phyloP scores from a whole-genome alignment of 1,140 invertebrate species.

The Neoseiulus cucumeris region DNA sequence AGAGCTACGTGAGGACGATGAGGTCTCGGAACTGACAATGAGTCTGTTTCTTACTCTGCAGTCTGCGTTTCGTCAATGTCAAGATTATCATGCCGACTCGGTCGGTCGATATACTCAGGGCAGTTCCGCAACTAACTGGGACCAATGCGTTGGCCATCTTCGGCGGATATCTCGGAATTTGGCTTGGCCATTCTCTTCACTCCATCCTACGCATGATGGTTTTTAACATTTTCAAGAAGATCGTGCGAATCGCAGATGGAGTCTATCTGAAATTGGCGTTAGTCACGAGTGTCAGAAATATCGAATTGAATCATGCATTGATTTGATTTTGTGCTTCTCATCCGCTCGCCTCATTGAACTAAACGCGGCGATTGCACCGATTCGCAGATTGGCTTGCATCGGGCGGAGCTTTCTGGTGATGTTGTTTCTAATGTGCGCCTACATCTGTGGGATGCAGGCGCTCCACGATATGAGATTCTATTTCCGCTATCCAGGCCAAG shows the following conservation, averaged over 20 bases:
- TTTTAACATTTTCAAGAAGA: background rate
- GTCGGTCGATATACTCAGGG: background rate
- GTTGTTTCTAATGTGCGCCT: background rate
- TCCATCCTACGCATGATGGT: background rate
- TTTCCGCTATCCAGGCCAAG: background rate
- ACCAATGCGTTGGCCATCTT: slow-evolving; percentile 2
- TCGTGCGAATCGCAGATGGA: background rate
- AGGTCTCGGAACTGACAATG: no score
- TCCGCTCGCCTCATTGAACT: background rate
- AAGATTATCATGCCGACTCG: slow-evolving; percentile 5
- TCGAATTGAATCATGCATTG: background rate
- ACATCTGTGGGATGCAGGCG: background rate
- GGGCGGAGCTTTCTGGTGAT: background rate
- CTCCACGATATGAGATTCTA: background rate
- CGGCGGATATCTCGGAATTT: slow-evolving; percentile 9
- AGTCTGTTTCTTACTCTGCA: background rate
- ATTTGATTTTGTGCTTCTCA: background rate
- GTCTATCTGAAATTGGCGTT: background rate
- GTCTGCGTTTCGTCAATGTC: background rate
- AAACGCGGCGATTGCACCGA: background rate
- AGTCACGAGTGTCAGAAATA: background rate
- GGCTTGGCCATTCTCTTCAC: background rate
- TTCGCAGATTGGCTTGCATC: background rate
- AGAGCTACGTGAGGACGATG: no score
- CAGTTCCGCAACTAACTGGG: background rate